Evolutionary conservation across 2,113 vertebrate genomes (phyloP), one percentile per base, ranked within the genome.

Genomic region (Eclectus roratus): DNA sequence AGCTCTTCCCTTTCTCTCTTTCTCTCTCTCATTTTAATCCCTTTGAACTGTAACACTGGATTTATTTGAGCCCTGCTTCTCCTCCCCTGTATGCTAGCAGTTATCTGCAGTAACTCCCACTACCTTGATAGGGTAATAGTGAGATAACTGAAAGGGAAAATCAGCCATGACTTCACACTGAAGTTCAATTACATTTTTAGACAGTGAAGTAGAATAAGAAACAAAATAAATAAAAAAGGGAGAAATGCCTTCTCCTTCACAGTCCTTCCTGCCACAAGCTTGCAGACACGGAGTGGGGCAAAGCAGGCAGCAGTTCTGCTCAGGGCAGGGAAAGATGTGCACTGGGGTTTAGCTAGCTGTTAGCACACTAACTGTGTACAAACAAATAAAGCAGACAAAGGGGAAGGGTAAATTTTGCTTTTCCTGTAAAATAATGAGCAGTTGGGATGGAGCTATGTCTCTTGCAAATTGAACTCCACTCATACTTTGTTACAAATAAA

Each of bases 401-500:
- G 11, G 2, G 17, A 37, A 41, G 13, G 20, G 24, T 55, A 72
- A 72, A 55, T 50, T 56, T 46, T 13, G 19, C 14, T n/a, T 8
- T 56, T 82, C 55, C 46, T 41, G 55, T 55, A 24, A 18, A 25
- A 29, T 3, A 4, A 25, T 2, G 16, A 66, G 17, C 23, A 9
- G 14, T 3, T 28, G 47, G 56, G 29, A 18, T 21, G 35, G 47
- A 65, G 71, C 8, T 35, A 21, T 2, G 14, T n/a, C 33, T 29
- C 21, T 49, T 8, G 31, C 64, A 35, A 2, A 2, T 0, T 37
- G 46, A 53, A 63, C n/a, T 84, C 19, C 60, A 44, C 49, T 25
- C n/a, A 0, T 12, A 28, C 31, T 1, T 5, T 3, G 16, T 13
- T 16, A 23, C 0, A 0, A 82, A 46, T 41, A 33, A 73, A 56